Conservation (phyloP, 2,113 vertebrate species). For the Triplophysa rosa region DNA sequence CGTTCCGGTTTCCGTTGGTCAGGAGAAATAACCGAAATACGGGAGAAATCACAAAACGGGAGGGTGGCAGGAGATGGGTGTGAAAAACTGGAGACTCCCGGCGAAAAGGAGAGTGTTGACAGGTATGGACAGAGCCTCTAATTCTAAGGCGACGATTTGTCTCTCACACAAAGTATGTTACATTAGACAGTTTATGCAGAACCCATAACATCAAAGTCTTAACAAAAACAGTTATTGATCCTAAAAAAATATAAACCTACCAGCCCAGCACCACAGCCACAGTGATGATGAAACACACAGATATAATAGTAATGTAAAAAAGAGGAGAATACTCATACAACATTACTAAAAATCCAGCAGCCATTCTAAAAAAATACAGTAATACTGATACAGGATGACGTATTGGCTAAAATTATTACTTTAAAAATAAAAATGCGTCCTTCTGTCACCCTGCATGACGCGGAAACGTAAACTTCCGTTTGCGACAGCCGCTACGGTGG, state of each 20-base stretch:
- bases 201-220: too few relatives aligned
- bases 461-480: conserved; percentile 41
- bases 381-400: background rate
- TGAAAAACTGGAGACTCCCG: too few relatives aligned
- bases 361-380: conserved; percentile 70
- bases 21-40: too few relatives aligned
- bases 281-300: conserved; percentile 89
- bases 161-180: too few relatives aligned
- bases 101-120: too few relatives aligned
- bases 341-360: conserved; percentile 82
- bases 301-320: conserved; percentile 87
- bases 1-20: too few relatives aligned
- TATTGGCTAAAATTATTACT: background rate
- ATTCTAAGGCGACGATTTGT: too few relatives aligned
- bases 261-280: conserved; percentile 90
- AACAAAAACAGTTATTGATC: background rate
- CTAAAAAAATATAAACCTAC: conserved; percentile 64
- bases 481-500: conserved; percentile 35
- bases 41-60: too few relatives aligned
- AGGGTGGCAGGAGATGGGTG: too few relatives aligned
- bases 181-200: too few relatives aligned
- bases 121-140: too few relatives aligned
- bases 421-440: background rate
- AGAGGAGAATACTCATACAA: conserved; percentile 90
- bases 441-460: background rate